These are phyloP conservation scores for Chesias legatella DNA, from an alignment of 2,888 invertebrate genomes.

Conservation along the genomic window DNA sequence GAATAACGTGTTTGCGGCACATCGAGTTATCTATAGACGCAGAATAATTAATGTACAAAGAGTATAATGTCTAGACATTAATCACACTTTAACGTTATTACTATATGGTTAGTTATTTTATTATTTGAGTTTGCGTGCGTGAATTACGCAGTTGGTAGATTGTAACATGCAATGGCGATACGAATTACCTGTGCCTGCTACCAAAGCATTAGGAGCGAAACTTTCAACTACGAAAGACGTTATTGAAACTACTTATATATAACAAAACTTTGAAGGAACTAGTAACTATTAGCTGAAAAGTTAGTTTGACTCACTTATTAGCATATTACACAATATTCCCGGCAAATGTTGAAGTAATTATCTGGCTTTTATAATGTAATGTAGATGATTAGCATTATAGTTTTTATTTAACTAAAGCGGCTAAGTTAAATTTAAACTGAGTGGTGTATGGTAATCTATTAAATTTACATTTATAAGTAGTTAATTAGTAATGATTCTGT, in stretches of 20 bases:
- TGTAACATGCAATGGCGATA: slow-evolving; percentile 59
- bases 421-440: slow-evolving; percentile 8
- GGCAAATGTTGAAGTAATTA: no score
- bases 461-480: slow-evolving; percentile 7
- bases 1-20: no score
- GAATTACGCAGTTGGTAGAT: slow-evolving; percentile 36
- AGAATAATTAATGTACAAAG: no score
- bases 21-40: no score
- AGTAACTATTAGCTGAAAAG: no score
- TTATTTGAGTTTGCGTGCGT: slow-evolving; percentile 53
- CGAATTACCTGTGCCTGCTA: slow-evolving; percentile 32
- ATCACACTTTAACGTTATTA: slow-evolving; percentile 53
- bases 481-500: slow-evolving; percentile 47
- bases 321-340: no score
- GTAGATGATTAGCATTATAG: no score
- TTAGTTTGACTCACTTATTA: no score
- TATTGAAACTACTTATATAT: not conserved
- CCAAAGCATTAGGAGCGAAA: slow-evolving; percentile 26
- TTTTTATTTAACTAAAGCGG: not conserved
- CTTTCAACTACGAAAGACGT: slow-evolving; percentile 3
- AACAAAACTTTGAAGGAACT: no score
- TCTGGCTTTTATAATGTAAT: no score
- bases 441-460: slow-evolving; percentile 34
- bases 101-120: slow-evolving; percentile 51
- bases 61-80: no score